Conservation (phyloP, 2,888 invertebrate genomes). For the Conomelus anceps region DNA sequence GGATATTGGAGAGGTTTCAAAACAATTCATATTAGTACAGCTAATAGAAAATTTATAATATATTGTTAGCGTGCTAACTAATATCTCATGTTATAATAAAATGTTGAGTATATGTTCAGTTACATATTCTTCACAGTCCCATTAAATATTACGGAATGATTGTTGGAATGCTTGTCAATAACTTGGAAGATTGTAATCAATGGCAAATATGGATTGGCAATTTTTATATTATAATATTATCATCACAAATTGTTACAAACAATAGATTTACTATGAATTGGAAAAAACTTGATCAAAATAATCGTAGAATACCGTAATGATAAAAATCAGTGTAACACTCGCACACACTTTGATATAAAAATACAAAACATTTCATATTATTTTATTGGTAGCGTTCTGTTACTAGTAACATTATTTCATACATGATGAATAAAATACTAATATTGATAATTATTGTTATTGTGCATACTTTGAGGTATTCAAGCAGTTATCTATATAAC, state of each 20-base stretch:
- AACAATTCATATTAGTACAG: background rate
- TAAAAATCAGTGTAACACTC: background rate
- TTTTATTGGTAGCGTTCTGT: background rate
- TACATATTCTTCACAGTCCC: background rate
- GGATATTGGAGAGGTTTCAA: background rate
- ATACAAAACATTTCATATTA: background rate
- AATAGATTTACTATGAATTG: background rate
- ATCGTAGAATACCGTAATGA: background rate
- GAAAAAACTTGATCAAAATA: background rate
- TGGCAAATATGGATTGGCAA: background rate
- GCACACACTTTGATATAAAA: background rate
- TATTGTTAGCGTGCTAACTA: background rate
- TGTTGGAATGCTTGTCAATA: background rate
- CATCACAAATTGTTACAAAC: background rate
- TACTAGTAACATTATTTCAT: background rate
- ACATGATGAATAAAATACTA: background rate
- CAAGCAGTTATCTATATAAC: background rate
- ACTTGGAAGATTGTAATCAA: background rate
- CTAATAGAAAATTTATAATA: background rate
- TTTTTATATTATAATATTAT: background rate
- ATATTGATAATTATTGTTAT: background rate
- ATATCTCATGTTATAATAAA: background rate
- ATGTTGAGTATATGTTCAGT: background rate
- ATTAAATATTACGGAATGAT: background rate
- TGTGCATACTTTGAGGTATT: background rate